Conservation (phyloP, 1,140 invertebrate genomes). For the Scaptomyza hsui region DNA sequence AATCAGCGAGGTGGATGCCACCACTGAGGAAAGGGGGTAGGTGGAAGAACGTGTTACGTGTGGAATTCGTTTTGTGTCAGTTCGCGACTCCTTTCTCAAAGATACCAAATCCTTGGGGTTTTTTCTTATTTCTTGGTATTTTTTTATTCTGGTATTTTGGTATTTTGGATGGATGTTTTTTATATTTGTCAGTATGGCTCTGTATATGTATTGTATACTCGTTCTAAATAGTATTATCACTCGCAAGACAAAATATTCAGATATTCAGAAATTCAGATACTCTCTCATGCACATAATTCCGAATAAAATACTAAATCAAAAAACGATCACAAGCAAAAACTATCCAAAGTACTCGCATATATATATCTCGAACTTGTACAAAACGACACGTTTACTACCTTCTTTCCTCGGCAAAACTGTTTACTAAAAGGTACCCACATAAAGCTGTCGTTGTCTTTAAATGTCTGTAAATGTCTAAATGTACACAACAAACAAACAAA, state of each 20-base stretch:
- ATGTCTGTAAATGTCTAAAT: constrained; percentile 38
- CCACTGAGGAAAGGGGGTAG: constrained; percentile 90
- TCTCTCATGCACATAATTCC: constrained; percentile 30
- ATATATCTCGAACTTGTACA: constrained; percentile 68
- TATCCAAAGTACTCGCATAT: constrained; percentile 77
- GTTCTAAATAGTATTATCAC: constrained; percentile 12
- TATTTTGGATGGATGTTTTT: constrained; percentile 27
- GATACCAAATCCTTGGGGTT: neutral
- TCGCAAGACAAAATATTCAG: constrained; percentile 13
- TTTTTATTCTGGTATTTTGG: no score
- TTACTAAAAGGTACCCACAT: constrained; percentile 86
- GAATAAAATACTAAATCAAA: constrained; percentile 34
- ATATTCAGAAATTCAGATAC: constrained; percentile 11
- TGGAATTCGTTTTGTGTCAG: constrained; percentile 71
- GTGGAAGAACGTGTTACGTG: constrained; percentile 86
- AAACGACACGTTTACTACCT: constrained; percentile 87
- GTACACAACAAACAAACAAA: constrained; percentile 26
- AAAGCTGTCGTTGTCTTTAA: constrained; percentile 53
- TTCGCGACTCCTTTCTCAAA: constrained; percentile 33
- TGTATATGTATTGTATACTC: constrained; percentile 28
- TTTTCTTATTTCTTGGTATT: constrained; percentile 17
- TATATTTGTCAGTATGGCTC: constrained; percentile 19
- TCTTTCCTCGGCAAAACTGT: constrained; percentile 84
- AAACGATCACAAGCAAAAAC: constrained; percentile 49
- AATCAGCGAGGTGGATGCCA: constrained; percentile 92